Conservation (phyloP, 2,888 invertebrate species). For the Aporophyla lueneburgensis region DNA sequence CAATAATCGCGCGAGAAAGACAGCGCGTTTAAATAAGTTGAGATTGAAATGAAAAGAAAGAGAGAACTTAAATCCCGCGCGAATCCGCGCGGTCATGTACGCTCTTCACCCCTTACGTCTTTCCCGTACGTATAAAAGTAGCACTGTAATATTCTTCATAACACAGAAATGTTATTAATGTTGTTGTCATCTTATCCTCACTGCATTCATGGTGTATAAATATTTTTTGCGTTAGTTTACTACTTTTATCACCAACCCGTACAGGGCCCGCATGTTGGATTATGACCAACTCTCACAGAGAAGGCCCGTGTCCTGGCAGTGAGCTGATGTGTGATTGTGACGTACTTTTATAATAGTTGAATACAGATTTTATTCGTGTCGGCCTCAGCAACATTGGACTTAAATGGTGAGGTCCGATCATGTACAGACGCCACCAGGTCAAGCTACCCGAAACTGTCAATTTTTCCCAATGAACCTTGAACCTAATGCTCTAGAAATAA, state of each 20-base stretch:
- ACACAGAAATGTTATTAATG: background rate
- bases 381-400: background rate
- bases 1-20: background rate
- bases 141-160: background rate
- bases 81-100: background rate
- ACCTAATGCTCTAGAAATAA: too few relatives aligned
- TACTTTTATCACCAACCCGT: background rate
- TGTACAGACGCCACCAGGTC: too few relatives aligned
- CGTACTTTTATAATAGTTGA: background rate
- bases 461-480: too few relatives aligned
- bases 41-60: background rate
- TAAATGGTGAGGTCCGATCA: too few relatives aligned
- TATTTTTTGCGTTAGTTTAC: background rate
- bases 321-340: too few relatives aligned
- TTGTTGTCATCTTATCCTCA: background rate
- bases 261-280: too few relatives aligned
- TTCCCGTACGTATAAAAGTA: background rate
- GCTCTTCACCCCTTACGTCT: too few relatives aligned
- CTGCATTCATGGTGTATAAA: background rate
- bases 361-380: background rate
- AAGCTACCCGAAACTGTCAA: too few relatives aligned
- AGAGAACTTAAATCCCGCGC: background rate
- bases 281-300: too few relatives aligned
- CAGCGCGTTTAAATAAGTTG: background rate
- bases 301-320: too few relatives aligned